Conservation (phyloP, 2,888 invertebrate species). For the Papilio protenor region DNA sequence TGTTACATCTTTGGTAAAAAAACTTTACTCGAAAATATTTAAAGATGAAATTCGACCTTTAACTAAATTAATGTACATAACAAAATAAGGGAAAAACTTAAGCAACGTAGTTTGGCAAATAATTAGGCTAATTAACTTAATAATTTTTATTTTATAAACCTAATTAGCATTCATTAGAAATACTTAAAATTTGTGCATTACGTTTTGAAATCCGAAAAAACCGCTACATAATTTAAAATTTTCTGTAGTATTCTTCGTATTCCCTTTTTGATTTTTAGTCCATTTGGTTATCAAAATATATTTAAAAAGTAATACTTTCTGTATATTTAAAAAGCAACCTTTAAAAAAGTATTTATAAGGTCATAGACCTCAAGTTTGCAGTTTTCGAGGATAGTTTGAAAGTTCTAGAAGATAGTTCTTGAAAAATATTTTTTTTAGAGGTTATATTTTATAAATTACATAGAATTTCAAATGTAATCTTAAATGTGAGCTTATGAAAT, state of each 20-base stretch:
- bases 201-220: background rate
- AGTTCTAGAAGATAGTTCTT: too few relatives aligned
- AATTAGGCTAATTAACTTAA: slow-evolving; percentile 35
- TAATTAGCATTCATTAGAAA: slow-evolving; percentile 20
- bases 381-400: too few relatives aligned
- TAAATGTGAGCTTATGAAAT: too few relatives aligned
- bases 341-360: background rate
- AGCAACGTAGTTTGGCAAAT: slow-evolving; percentile 20
- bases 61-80: background rate
- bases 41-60: slow-evolving; percentile 1
- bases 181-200: slow-evolving; percentile 5
- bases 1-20: background rate
- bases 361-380: background rate
- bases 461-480: too few relatives aligned
- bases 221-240: background rate
- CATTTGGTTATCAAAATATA: background rate
- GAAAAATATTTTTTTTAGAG: too few relatives aligned
- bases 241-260: background rate
- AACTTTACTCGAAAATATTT: background rate
- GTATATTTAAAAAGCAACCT: background rate
- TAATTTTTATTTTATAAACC: slow-evolving; percentile 14
- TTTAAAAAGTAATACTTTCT: slow-evolving; percentile 1
- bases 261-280: background rate
- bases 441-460: background rate
- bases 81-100: slow-evolving; percentile 19